Evolutionary conservation across 2,113 vertebrate species (phyloP), one percentile per base, ranked within the genome.

Genomic region (Apodemus speciosus): DNA sequence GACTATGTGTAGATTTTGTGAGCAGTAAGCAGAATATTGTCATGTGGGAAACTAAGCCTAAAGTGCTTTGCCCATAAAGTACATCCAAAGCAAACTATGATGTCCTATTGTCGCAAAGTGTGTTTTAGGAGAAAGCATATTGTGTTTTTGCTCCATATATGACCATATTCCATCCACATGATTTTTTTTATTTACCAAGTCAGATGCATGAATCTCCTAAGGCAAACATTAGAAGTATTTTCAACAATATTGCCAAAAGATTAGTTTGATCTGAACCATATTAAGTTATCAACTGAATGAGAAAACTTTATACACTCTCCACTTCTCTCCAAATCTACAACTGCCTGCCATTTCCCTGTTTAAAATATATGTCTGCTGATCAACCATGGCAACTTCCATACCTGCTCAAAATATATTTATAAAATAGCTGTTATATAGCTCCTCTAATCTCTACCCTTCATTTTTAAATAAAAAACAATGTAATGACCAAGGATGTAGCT

Each of bases 381-480:
- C 88, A 83, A 66, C 20, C 72, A 2, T 53, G 71, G 35, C 9
- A 51, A 13, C 66, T 91, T 83, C 40, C 38, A 43, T 69, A 71
- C 6, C 88, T 91, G 11, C 21, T 89, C 14, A 94, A 90, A 64
- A 25, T 64, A 49, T 30, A 49, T 62, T 58, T 87, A 7, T 40
- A 40, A 56, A 40, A 32, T 3, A 6, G 30, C 56, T 75, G 58
- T 46, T 73, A 0, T 18, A 18, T 10, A 85, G 7, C 0, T 56
- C 9, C 32, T 92, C 43, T 80, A 79, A 49, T 71, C 62, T 35
- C 58, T 46, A 6, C 13, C 43, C 30, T 81, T 92, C 49, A 49
- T 23, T 84, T 96, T 77, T 64, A 56, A 85, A 60, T 46, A 49
- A 3, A 85, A 20, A 58, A 83, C 58, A 84, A 69, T 91, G 40